Base-by-base conservation (phyloP, 2,113 vertebrate species). In the Garra rufa region DNA sequence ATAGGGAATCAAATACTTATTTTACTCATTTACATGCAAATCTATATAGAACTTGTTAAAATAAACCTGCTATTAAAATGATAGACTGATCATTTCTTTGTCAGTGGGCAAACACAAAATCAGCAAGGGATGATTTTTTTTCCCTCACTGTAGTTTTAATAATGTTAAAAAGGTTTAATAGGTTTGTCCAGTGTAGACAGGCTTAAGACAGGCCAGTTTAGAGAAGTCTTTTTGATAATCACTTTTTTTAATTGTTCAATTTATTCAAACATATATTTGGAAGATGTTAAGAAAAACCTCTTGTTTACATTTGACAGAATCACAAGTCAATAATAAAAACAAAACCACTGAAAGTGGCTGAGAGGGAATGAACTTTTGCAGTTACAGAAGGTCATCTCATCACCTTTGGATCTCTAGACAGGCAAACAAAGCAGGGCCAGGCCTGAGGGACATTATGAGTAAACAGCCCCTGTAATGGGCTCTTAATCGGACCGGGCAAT, bases 401-500 rank as follows among this genome's bases (percentile, higher is more conserved):
- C 88, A 90, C 89, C 89, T 80, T 81, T 87, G 84, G 86, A 86
- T 83, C 87, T 76, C 90, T 92, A 88, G 83, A 90, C 91, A 85
- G 90, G 91, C 91, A 94, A 93, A 93, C 90, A 93, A 92, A 93
- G 89, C 90, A 81, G 88, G 90, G 86, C 79, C 76, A 70, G 88
- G 88, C 93, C 92, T 61, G 81, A 89, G 91, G 91, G 91, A 88
- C 88, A 89, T 90, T 88, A 89, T 92, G 88, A 90, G 92, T 93
- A 94, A 94, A 95, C 92, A 91, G 90, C 81, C 90, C 88, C 87
- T 90, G 89, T 95, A 94, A 94, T 94, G 91, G 93, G 92, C 89
- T 93, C 89, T 92, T 94, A 94, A 95, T 94, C 93, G 90, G 90
- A 85, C 48, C 74, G 87, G 89, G 92, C 91, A 93, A 95, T 95